phyloP scores from a whole-genome alignment of 2,797 vertebrate species.

The Phalloptychus januarius region DNA sequence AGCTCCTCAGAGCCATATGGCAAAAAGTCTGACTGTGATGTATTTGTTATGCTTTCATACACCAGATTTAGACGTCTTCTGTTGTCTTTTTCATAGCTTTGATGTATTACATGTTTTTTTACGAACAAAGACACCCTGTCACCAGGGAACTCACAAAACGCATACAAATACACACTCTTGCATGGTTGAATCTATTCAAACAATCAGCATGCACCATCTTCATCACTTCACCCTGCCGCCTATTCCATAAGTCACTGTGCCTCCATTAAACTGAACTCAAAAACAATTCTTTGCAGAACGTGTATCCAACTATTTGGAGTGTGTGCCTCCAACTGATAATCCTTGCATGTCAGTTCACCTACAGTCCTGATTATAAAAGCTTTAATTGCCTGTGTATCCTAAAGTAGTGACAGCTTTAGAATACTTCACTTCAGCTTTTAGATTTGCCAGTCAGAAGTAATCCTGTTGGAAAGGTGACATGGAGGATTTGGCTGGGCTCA shows the following conservation, averaged over 20 bases:
- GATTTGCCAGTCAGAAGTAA: slow-evolving; percentile 67
- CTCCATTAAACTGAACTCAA: slow-evolving; percentile 60
- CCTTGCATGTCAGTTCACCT: slow-evolving; percentile 67
- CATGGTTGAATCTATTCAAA: slow-evolving; percentile 40
- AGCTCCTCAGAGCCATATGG: slow-evolving; percentile 53
- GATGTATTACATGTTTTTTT: slow-evolving; percentile 53
- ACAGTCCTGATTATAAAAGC: slow-evolving; percentile 77
- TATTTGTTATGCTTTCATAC: slow-evolving; percentile 50
- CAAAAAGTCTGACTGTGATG: slow-evolving; percentile 55
- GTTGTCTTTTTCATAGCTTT: slow-evolving; percentile 38
- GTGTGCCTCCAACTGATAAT: slow-evolving; percentile 67
- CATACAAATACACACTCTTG: slow-evolving; percentile 25
- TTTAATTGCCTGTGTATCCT: slow-evolving; percentile 73
- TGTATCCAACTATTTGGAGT: slow-evolving; percentile 60
- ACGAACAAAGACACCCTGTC: slow-evolving; percentile 28
- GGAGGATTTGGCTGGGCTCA: slow-evolving; percentile 59
- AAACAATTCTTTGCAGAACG: slow-evolving; percentile 57
- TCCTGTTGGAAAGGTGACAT: slow-evolving; percentile 64
- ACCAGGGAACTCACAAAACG: slow-evolving; percentile 28
- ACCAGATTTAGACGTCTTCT: slow-evolving; percentile 42
- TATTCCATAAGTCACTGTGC: slow-evolving; percentile 48
- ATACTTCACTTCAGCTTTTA: slow-evolving; percentile 68
- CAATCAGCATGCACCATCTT: slow-evolving; percentile 25
- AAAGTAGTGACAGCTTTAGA: slow-evolving; percentile 69
- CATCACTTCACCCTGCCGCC: slow-evolving; percentile 30